A percentile compares a stretch with the other conserved stretches of the same genome.
Evolutionary conservation across 2,888 invertebrate species (phyloP).

Genomic region (Diarsia rubi): DNA sequence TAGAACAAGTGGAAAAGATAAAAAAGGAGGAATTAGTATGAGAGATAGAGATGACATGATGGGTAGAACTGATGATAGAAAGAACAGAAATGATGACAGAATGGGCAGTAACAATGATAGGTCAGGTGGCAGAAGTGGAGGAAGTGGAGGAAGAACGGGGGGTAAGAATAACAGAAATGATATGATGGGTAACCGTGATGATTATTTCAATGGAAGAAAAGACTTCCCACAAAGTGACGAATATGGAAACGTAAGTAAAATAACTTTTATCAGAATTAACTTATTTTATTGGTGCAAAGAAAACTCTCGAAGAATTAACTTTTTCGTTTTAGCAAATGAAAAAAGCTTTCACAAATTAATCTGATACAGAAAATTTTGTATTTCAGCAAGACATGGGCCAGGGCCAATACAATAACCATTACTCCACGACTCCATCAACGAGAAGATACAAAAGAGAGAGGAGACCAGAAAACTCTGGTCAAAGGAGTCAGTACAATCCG

Average conservation of each 20-base stretch:
- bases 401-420: constrained; percentile 72
- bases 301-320: neutral
- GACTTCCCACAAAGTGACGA: constrained; percentile 76
- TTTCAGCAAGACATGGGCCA: constrained; percentile 70
- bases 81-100: constrained; percentile 57
- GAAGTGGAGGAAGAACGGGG: constrained; percentile 24
- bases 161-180: constrained; percentile 54
- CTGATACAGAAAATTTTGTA: neutral
- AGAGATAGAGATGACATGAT: constrained; percentile 68
- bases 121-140: constrained; percentile 42
- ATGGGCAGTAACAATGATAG: constrained; percentile 54
- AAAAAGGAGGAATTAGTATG: constrained; percentile 49
- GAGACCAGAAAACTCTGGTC: constrained; percentile 82
- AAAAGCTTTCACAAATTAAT: neutral
- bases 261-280: neutral
- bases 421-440: constrained; percentile 72
- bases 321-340: neutral
- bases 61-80: constrained; percentile 66
- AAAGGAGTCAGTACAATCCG: constrained; percentile 87
- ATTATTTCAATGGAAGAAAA: constrained; percentile 71
- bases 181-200: constrained; percentile 60
- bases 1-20: constrained; percentile 64
- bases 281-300: neutral
- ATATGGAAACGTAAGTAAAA: constrained; percentile 78
- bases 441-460: constrained; percentile 81